These are phyloP conservation scores for Paracanthobrama guichenoti DNA, from an alignment of 2,113 vertebrate species.

Conservation along the genomic window DNA sequence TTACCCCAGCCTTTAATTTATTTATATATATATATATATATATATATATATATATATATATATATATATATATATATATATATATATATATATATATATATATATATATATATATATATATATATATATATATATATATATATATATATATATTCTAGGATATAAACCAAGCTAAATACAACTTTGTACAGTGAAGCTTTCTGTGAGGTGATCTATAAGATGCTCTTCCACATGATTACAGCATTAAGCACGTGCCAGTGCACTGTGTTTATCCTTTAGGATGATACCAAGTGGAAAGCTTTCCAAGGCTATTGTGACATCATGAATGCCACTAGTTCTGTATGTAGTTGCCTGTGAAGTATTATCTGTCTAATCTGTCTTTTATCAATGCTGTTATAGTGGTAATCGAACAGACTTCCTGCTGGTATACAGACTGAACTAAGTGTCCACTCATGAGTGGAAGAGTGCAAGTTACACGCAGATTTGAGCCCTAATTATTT, in stretches of 20 bases:
- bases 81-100: no score
- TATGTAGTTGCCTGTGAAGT: background rate
- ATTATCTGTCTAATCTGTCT: conserved; percentile 13
- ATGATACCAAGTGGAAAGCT: background rate
- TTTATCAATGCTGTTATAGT: background rate
- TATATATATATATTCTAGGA: no score
- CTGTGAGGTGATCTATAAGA: background rate
- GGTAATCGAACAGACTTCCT: background rate
- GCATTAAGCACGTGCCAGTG: background rate
- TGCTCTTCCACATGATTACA: background rate
- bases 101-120: no score
- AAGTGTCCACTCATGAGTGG: conserved; percentile 3
- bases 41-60: no score
- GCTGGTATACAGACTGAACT: conserved; percentile 22
- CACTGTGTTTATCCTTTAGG: background rate
- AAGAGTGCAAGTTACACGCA: conserved; percentile 5
- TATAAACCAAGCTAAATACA: no score
- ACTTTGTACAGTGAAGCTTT: background rate
- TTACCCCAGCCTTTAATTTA: no score
- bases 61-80: no score
- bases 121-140: no score
- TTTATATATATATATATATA: no score
- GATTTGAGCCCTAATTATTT: conserved; percentile 33
- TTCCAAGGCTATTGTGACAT: background rate
- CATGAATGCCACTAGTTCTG: background rate